Evolutionary conservation across 2,888 invertebrate species (phyloP).

Genomic region (Drosophila peninsularis): DNA sequence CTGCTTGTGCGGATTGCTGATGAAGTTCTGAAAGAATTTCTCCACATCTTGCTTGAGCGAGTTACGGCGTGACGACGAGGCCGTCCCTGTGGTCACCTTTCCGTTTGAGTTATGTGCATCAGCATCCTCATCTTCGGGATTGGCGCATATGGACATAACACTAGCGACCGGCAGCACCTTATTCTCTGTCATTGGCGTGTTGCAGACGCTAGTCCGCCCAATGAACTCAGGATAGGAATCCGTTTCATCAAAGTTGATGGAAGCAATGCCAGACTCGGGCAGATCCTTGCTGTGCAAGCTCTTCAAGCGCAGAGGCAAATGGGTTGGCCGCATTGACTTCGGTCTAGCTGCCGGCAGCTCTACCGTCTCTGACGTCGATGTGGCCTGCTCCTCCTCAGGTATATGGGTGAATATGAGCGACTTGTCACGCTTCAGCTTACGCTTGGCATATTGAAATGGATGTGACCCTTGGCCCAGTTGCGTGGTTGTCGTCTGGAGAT

Average conservation of each 20-base stretch:
- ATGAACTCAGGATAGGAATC: slow-evolving; percentile 87
- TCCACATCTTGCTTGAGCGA: slow-evolving; percentile 83
- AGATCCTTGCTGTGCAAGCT: slow-evolving; percentile 83
- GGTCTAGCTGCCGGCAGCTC: slow-evolving; percentile 58
- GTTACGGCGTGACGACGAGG: slow-evolving; percentile 60
- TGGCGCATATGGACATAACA: slow-evolving; percentile 90
- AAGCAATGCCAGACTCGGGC: slow-evolving; percentile 83
- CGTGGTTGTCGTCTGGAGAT: slow-evolving; percentile 78
- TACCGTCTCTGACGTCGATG: neutral
- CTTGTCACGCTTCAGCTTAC: slow-evolving; percentile 90
- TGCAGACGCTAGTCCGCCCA: slow-evolving; percentile 90
- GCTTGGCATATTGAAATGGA: slow-evolving; percentile 83
- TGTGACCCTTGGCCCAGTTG: slow-evolving; percentile 74
- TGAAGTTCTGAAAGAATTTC: slow-evolving; percentile 83
- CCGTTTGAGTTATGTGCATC: slow-evolving; percentile 66
- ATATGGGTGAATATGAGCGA: slow-evolving; percentile 93
- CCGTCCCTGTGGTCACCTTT: slow-evolving; percentile 35
- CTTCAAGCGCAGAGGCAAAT: slow-evolving; percentile 87
- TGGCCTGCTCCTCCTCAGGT: slow-evolving; percentile 87
- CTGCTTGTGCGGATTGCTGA: slow-evolving; percentile 80
- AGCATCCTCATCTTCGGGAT: slow-evolving; percentile 85
- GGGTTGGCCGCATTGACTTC: slow-evolving; percentile 85
- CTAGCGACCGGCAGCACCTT: slow-evolving; percentile 91
- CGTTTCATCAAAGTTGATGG: slow-evolving; percentile 86
- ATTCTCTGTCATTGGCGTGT: slow-evolving; percentile 91